phyloP scores from a whole-genome alignment of 2,113 vertebrate species.

The Elephantulus edwardii region DNA sequence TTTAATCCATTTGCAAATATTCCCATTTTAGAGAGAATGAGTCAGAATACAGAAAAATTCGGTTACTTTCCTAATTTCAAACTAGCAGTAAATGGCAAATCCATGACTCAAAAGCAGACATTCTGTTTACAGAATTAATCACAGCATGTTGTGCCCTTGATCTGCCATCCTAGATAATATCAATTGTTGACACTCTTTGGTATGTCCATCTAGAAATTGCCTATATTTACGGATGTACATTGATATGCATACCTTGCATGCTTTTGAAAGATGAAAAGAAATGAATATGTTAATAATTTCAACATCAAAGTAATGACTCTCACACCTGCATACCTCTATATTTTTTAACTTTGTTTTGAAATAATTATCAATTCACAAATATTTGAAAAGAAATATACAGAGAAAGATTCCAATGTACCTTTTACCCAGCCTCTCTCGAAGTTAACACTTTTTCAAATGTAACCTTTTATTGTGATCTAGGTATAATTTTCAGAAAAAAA shows the following conservation, averaged over 20 bases:
- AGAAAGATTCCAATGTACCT: background rate
- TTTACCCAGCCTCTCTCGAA: background rate
- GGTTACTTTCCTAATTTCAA: background rate
- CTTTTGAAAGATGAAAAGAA: background rate
- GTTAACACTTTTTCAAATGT: background rate
- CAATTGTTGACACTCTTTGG: background rate
- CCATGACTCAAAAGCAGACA: background rate
- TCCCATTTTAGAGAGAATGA: background rate
- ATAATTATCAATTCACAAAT: background rate
- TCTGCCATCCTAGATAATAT: background rate
- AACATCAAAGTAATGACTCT: background rate
- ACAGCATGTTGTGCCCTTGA: background rate
- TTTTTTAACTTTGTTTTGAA: background rate
- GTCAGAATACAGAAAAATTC: background rate
- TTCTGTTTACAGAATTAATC: background rate
- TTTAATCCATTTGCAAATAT: background rate
- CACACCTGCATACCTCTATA: background rate
- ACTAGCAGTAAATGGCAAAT: background rate
- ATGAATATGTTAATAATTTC: background rate
- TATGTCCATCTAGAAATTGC: background rate
- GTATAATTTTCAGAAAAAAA: too few species aligned
- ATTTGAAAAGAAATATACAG: background rate
- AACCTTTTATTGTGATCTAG: too few species aligned
- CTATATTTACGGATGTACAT: background rate
- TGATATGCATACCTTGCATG: background rate